Conservation (phyloP, 2,797 vertebrate species). For the Cryptoblepharus egeriae region DNA sequence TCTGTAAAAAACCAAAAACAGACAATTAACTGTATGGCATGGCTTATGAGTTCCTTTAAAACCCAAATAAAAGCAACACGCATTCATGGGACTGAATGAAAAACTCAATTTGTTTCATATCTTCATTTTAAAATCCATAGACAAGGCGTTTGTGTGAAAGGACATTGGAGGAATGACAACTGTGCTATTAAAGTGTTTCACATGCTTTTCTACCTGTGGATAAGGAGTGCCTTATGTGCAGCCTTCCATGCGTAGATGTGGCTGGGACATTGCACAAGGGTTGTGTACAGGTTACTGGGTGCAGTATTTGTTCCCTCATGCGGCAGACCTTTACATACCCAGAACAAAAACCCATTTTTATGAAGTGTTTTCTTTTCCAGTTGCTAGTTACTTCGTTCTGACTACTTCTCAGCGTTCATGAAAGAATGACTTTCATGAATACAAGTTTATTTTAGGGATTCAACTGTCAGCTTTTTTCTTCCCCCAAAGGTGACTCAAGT, state of each 20-base stretch:
- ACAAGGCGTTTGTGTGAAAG: neutral
- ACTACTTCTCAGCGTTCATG: neutral
- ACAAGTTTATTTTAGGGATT: neutral
- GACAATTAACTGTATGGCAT: neutral
- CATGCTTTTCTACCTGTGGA: neutral
- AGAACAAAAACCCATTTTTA: neutral
- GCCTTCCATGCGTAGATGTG: neutral
- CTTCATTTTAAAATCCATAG: neutral
- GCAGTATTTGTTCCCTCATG: neutral
- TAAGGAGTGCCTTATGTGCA: neutral
- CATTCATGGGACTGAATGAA: neutral
- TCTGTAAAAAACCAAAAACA: conserved; percentile 36
- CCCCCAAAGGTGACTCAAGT: conserved; percentile 1
- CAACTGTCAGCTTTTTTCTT: neutral
- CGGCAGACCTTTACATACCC: neutral
- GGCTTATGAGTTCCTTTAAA: neutral
- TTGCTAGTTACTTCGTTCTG: neutral
- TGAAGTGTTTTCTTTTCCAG: neutral
- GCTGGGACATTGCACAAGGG: neutral
- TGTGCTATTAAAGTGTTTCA: neutral
- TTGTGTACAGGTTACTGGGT: neutral
- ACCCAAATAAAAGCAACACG: neutral
- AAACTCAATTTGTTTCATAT: neutral
- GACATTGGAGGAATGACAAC: neutral
- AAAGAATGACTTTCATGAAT: neutral